A percentile compares a stretch with the other conserved stretches of the same genome.
Conservation (phyloP, 1,140 invertebrate genomes). For the Diabrotica virgifera region DNA sequence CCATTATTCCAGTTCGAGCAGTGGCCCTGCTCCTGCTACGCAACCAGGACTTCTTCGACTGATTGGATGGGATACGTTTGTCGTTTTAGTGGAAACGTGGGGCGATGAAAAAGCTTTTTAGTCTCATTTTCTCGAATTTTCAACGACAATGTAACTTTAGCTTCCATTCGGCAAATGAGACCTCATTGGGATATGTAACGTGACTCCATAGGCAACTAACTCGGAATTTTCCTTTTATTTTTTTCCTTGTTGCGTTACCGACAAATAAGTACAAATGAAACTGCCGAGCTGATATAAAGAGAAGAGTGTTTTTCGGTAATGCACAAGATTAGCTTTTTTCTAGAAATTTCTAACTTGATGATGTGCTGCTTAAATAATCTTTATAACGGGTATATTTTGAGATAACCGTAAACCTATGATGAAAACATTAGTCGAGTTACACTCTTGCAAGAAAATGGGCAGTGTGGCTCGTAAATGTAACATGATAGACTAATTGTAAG, state of each 20-base stretch:
- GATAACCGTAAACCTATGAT: too few species aligned
- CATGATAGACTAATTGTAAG: too few species aligned
- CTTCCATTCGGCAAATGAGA: background rate
- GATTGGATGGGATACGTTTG: background rate
- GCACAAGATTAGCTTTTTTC: too few species aligned
- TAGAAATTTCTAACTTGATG: too few species aligned
- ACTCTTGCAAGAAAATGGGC: too few species aligned
- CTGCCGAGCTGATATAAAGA: background rate
- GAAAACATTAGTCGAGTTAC: too few species aligned
- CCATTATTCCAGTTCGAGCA: too few species aligned
- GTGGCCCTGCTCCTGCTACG: too few species aligned
- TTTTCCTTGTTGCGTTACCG: background rate
- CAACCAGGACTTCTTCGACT: background rate
- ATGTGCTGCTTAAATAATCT: too few species aligned
- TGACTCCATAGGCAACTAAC: background rate
- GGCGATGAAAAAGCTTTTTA: background rate
- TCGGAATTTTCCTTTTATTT: background rate
- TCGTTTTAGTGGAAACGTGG: background rate
- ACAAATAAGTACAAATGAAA: background rate
- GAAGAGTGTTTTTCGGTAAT: too few species aligned
- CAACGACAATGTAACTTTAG: background rate
- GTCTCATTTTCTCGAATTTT: background rate
- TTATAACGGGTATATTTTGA: too few species aligned
- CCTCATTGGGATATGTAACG: conserved; percentile 1
- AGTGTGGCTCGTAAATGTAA: too few species aligned